Base-by-base conservation (phyloP, 1,140 invertebrate species). In the Theocolax elegans region DNA sequence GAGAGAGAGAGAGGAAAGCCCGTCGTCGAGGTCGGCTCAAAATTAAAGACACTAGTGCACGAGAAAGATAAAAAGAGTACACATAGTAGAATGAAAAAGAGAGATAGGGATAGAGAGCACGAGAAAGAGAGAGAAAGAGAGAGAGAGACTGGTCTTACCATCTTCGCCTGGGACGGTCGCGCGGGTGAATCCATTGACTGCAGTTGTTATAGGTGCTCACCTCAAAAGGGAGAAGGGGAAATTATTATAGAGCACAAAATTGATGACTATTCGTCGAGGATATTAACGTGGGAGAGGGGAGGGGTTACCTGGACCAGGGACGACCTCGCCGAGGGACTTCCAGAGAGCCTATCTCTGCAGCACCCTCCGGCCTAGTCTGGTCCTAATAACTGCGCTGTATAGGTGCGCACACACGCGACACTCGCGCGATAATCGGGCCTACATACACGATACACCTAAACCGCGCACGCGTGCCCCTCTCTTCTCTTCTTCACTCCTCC, bases 81-180 rank as follows among this genome's bases (percentile, higher is more conserved):
- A n/a, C n/a, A n/a, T n/a, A n/a, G n/a, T n/a, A n/a, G n/a, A n/a
- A n/a, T n/a, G n/a, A n/a, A n/a, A n/a, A 59, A 59, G 58, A 60
- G 64, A 62, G 44, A 71, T 17, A 54, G 25, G 23, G 51, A 7
- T 15, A 54, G 29, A 38, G 42, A 46, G 38, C 7, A 27, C 19
- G 19, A 56, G 9, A 48, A 17, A 63, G 44, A 60, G 23, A 38
- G 54, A 65, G 54, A 58, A 63, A 38, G n/a, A 49, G 31, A 40
- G 17, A 31, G 35, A 23, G 21, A 31, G 27, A 54, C 21, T 40
- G 40, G n/a, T 72, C 80, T 82, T 73, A 82, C 80, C 80, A 82
- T 83, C 79, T 83, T 83, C 75, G 76, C 66, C 70, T 77, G 74
- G 72, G 76, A 77, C 63, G 75, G 75, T 72, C 75, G 77, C 74